Evolutionary conservation across 1,140 invertebrate species (phyloP).

Genomic region (Cecropterus lyciades): DNA sequence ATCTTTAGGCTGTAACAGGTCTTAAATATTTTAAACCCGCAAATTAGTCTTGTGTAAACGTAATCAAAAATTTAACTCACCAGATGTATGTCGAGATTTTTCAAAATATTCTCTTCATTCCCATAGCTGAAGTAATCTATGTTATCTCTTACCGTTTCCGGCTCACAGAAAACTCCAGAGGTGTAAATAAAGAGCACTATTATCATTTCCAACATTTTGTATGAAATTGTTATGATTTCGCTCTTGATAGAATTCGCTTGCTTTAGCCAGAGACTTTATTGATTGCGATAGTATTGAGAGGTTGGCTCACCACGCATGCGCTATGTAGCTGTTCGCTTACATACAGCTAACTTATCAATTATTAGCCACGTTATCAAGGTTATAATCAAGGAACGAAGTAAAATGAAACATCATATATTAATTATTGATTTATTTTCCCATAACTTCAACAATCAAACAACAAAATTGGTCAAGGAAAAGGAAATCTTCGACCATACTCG

Average conservation of each 20-base stretch:
- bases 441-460: slow-evolving; percentile 57
- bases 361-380: slow-evolving; percentile 14
- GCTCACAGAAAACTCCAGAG: slow-evolving; percentile 63
- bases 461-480: slow-evolving; percentile 55
- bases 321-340: slow-evolving; percentile 17
- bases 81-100: slow-evolving; percentile 66
- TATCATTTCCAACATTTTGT: slow-evolving; percentile 67
- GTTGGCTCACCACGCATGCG: slow-evolving; percentile 65
- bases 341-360: slow-evolving; percentile 30
- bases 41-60: not conserved
- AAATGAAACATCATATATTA: slow-evolving; percentile 47
- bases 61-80: slow-evolving; percentile 53
- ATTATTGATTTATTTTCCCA: slow-evolving; percentile 59
- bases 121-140: slow-evolving; percentile 77
- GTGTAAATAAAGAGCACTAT: slow-evolving; percentile 47
- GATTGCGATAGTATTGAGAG: slow-evolving; percentile 54
- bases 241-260: slow-evolving; percentile 47
- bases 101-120: slow-evolving; percentile 64
- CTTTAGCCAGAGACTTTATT: slow-evolving; percentile 58
- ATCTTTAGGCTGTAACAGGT: slow-evolving; percentile 70
- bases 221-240: slow-evolving; percentile 54
- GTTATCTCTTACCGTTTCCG: slow-evolving; percentile 75
- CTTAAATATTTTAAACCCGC: slow-evolving; percentile 7
- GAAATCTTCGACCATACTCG: slow-evolving; percentile 36
- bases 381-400: not conserved